phyloP scores from a whole-genome alignment of 2,797 vertebrate genomes.

The Otolemur crassicaudatus region DNA sequence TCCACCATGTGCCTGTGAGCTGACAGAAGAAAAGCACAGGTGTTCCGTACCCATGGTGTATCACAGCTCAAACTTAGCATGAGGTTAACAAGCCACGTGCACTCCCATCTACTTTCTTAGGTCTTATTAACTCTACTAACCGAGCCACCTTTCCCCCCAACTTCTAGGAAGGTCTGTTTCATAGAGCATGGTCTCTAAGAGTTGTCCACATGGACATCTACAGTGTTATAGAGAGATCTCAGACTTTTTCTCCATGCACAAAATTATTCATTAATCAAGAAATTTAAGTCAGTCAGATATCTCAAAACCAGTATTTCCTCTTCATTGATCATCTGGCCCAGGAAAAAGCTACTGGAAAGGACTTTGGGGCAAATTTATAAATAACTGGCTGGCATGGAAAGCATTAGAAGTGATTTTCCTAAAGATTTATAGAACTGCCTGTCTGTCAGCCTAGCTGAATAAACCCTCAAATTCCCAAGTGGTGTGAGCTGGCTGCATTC shows the following conservation, averaged over 20 bases:
- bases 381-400: not conserved
- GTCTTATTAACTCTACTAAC: not conserved
- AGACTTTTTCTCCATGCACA: not conserved
- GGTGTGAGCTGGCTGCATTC: not conserved
- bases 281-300: not conserved
- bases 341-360: not conserved
- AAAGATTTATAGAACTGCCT: not conserved
- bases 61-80: not conserved
- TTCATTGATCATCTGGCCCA: not conserved
- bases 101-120: not conserved
- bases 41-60: accelerated
- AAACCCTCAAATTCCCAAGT: not conserved
- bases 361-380: not conserved
- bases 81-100: not conserved
- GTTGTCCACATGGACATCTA: not conserved
- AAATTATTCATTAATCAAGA: slow-evolving; percentile 10
- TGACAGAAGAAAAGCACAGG: not conserved
- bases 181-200: not conserved
- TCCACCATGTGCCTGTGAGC: not conserved
- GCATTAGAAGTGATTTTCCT: not conserved
- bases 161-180: not conserved
- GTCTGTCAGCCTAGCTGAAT: not conserved
- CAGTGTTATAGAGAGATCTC: not conserved
- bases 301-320: not conserved
- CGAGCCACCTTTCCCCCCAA: not conserved